Evolutionary conservation across 1,140 invertebrate genomes (phyloP), one percentile per base, ranked within the genome.

Genomic region (Conus ventricosus): DNA sequence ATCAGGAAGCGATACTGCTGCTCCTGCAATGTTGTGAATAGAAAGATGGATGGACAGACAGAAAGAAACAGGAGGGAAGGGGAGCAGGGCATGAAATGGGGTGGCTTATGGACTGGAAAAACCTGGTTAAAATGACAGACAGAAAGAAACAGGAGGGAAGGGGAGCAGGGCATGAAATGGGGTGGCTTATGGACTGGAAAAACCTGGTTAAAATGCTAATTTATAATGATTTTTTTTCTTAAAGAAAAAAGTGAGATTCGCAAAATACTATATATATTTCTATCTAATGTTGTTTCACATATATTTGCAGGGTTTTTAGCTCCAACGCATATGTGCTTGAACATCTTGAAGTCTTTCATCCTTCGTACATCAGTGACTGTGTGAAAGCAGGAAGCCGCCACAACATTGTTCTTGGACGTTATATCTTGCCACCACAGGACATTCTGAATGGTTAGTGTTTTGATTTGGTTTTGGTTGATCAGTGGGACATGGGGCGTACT

Each of bases 331-430:
- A 92, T 71, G 10, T 89, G 13, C 90, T 91, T 85, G 90, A 93
- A 76, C 91, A 92, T 80, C 75, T 94, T 25, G 91, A 92, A 39
- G 89, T 94, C 7, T 91, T 94, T 84, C 92, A 94, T 87, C 88
- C 92, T 23, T 82, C 57, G 23, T 94, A 91, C 63, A 91, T 94
- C 25, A 78, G 75, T 25, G 91, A 92, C 60, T 91, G 90, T 87
- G 81, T 91, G n/a, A 86, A 88, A 76, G 81, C 78, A 23, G 87
- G 87, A 60, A 60, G 87, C 39, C 55, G 84, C 23, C 67, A 63
- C 25, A 87, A 88, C 51, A 76, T 90, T 23, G 78, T 87, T 63
- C 51, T 92, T 39, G 92, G 92, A 86, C 81, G 90, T 25, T 93
- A 94, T 67, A 89, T 91, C 63, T 82, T 94, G 17, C 91, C 91